phyloP scores from a whole-genome alignment of 2,113 vertebrate genomes.

The Xiphophorus couchianus region DNA sequence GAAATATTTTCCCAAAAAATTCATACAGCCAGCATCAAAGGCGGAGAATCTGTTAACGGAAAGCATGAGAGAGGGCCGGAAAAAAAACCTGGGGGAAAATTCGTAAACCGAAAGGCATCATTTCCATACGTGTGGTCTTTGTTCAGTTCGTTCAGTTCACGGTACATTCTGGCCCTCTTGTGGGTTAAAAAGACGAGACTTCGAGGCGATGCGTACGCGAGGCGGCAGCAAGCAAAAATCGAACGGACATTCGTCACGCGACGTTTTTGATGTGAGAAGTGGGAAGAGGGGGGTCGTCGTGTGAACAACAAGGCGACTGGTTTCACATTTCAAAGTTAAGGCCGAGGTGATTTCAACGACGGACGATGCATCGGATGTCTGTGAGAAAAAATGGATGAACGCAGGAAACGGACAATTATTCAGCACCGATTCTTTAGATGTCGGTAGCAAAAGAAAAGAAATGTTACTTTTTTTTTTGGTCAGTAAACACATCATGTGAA shows the following conservation, averaged over 20 bases:
- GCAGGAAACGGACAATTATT: not conserved
- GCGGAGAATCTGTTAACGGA: slow-evolving; percentile 74
- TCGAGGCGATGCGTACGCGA: slow-evolving; percentile 24
- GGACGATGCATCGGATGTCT: too few relatives aligned
- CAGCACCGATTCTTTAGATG: not conserved
- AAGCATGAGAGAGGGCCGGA: slow-evolving; percentile 47
- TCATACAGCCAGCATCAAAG: slow-evolving; percentile 83
- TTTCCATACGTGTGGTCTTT: slow-evolving; percentile 80
- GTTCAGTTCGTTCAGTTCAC: slow-evolving; percentile 74
- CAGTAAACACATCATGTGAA: not conserved
- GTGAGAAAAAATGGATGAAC: slow-evolving; percentile 2
- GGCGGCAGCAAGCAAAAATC: not conserved
- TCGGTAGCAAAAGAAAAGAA: not conserved
- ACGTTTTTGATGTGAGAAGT: not conserved
- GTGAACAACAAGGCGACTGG: slow-evolving; percentile 69
- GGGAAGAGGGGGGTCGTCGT: slow-evolving; percentile 26
- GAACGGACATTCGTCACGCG: slow-evolving; percentile 36
- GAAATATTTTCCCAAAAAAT: slow-evolving; percentile 82
- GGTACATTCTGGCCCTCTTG: slow-evolving; percentile 90
- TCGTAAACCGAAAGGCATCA: slow-evolving; percentile 81
- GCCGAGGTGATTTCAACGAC: slow-evolving; percentile 81
- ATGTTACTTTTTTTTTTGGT: not conserved
- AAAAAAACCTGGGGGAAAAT: slow-evolving; percentile 25
- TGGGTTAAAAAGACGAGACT: slow-evolving; percentile 57
- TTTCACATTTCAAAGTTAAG: slow-evolving; percentile 78